These are phyloP conservation scores for Pristionchus arcanus DNA, from an alignment of 2,888 invertebrate genomes.

Conservation along the genomic window DNA sequence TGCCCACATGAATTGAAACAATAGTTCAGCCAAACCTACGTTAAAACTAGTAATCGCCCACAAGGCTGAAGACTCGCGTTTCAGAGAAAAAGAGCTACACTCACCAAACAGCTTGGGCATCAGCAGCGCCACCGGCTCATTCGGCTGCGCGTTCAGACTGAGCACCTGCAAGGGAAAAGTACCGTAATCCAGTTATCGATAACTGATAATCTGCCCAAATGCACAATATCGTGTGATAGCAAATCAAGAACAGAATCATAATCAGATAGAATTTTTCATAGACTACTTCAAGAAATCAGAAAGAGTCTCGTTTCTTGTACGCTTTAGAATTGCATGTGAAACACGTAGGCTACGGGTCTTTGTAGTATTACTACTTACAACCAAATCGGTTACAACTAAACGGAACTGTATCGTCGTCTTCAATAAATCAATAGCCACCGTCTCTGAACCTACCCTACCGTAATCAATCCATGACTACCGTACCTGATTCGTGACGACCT, in stretches of 20 bases:
- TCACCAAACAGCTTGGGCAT: conserved; percentile 69
- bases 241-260: no score
- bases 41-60: no score
- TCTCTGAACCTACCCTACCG: not conserved
- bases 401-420: not conserved
- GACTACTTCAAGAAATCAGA: no score
- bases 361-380: not conserved
- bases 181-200: conserved; percentile 56
- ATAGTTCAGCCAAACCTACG: no score
- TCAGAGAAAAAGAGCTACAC: no score
- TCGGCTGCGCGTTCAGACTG: conserved; percentile 63
- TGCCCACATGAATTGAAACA: no score
- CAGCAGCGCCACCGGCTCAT: conserved; percentile 62
- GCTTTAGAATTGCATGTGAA: no score
- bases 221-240: no score
- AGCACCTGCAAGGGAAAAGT: conserved; percentile 63
- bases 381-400: not conserved
- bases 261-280: no score
- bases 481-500: conserved; percentile 56
- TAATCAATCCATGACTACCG: not conserved
- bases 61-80: no score
- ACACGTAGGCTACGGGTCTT: no score
- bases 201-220: not conserved
- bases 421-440: not conserved
- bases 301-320: no score